Percentiles rank a stretch among this genome's conserved stretches.
Conservation (phyloP, 2,113 vertebrate genomes). For the Perca schrenkii region DNA sequence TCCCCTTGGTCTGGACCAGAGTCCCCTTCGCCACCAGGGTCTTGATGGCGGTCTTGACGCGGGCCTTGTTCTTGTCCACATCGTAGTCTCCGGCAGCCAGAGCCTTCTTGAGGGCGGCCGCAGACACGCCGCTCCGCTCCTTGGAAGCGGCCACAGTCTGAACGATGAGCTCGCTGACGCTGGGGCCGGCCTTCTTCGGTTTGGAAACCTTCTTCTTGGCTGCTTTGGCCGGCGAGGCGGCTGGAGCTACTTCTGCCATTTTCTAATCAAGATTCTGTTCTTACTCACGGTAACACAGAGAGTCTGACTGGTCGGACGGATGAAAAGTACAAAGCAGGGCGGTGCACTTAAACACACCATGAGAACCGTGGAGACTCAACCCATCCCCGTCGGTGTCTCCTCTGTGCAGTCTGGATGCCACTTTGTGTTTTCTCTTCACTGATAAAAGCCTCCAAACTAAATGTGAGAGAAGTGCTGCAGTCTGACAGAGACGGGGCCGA, state of each 20-base stretch:
- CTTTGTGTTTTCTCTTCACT: constrained; percentile 54
- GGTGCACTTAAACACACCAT: too few relatives aligned
- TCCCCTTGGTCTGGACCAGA: constrained; percentile 21
- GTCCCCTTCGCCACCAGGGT: neutral
- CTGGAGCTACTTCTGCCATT: too few relatives aligned
- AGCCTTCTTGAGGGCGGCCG: neutral
- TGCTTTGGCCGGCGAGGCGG: too few relatives aligned
- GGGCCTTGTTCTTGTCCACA: constrained; percentile 53
- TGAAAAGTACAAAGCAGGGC: too few relatives aligned
- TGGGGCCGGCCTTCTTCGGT: neutral
- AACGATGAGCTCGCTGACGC: constrained; percentile 43
- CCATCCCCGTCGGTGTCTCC: too few relatives aligned
- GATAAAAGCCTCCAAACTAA: neutral
- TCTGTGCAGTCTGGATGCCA: too few relatives aligned
- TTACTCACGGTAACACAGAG: too few relatives aligned
- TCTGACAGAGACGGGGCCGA: neutral
- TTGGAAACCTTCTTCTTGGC: too few relatives aligned
- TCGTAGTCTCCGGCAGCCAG: constrained; percentile 29
- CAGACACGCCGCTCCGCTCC: constrained; percentile 29
- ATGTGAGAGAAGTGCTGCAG: neutral
- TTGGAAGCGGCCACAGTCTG: constrained; percentile 43
- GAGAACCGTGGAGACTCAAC: too few relatives aligned
- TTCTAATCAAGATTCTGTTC: too few relatives aligned
- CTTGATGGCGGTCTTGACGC: constrained; percentile 28
- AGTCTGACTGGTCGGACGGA: too few relatives aligned